Evolutionary conservation across 2,888 invertebrate species (phyloP).

Genomic region (Leptarthrus brevirostris): DNA sequence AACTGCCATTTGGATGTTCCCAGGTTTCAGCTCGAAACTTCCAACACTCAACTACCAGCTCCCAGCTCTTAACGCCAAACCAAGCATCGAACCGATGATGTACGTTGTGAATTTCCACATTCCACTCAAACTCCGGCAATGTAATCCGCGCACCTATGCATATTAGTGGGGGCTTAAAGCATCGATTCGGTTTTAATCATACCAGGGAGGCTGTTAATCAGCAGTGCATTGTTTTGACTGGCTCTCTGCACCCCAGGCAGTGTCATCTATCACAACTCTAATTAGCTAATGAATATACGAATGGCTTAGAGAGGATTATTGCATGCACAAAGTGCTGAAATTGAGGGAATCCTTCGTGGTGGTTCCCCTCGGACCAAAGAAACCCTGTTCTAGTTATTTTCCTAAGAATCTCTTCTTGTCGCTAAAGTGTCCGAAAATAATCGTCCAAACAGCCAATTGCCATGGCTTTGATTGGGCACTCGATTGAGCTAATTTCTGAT

Average conservation of each 20-base stretch:
- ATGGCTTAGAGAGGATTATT: neutral
- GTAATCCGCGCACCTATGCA: slow-evolving; percentile 36
- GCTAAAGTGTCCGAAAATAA: neutral
- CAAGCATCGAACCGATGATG: too few relatives aligned
- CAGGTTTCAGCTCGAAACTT: neutral
- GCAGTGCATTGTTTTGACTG: slow-evolving; percentile 26
- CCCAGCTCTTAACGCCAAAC: too few relatives aligned
- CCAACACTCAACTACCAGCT: neutral
- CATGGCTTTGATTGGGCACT: slow-evolving; percentile 6
- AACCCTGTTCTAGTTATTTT: neutral
- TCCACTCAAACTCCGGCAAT: neutral
- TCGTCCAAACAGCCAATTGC: neutral
- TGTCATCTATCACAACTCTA: slow-evolving; percentile 13
- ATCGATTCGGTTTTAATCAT: slow-evolving; percentile 33
- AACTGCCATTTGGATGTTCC: neutral
- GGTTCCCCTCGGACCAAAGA: too few relatives aligned
- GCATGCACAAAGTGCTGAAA: neutral
- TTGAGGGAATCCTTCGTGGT: neutral
- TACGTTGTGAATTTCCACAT: neutral
- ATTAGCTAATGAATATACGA: slow-evolving; percentile 29
- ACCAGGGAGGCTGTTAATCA: slow-evolving; percentile 27
- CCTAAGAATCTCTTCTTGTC: neutral
- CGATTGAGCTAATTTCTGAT: slow-evolving; percentile 16
- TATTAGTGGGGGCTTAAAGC: slow-evolving; percentile 24
- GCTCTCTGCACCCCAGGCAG: slow-evolving; percentile 4